Evolutionary conservation across 2,797 vertebrate genomes (phyloP).

Genomic region (Poecilia gillii): DNA sequence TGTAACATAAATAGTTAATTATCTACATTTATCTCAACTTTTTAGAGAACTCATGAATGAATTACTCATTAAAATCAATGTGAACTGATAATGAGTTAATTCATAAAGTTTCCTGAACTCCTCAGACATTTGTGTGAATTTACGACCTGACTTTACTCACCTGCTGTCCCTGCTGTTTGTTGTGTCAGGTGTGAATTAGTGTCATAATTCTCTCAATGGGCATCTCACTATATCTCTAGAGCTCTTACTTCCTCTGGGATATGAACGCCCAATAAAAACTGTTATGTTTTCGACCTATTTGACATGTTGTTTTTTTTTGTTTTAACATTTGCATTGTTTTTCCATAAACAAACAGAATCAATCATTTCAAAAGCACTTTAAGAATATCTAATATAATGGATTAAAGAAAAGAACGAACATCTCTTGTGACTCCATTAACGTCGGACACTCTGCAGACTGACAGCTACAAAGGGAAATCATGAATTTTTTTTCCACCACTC

Average conservation of each 20-base stretch:
- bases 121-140: constrained; percentile 5
- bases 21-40: neutral
- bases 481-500: constrained; percentile 16
- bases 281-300: neutral
- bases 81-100: neutral
- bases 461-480: constrained; percentile 49
- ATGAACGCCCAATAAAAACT: neutral
- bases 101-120: neutral
- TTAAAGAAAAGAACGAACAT: neutral
- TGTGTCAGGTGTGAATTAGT: neutral
- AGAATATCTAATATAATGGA: neutral
- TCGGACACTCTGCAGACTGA: constrained; percentile 21
- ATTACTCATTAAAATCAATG: neutral
- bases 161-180: neutral
- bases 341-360: neutral
- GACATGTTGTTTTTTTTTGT: neutral
- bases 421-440: constrained; percentile 45
- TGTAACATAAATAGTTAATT: neutral
- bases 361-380: neutral
- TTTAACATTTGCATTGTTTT: neutral
- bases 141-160: neutral
- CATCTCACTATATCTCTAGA: neutral
- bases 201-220: constrained; percentile 1
- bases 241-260: neutral
- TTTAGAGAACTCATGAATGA: neutral